These are phyloP conservation scores for Ostrea edulis DNA, from an alignment of 1,140 invertebrate genomes.

Conservation along the genomic window DNA sequence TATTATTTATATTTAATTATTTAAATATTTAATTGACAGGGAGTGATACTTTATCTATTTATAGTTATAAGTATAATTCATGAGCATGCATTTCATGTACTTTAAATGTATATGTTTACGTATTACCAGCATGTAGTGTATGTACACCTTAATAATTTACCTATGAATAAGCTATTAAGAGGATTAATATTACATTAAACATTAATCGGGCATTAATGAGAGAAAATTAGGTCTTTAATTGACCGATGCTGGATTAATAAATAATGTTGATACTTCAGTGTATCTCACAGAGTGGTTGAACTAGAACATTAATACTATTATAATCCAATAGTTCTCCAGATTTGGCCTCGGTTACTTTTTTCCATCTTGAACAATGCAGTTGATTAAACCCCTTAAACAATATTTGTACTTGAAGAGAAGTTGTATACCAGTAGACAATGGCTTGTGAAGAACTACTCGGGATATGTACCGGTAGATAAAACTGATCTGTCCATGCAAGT, in stretches of 20 bases:
- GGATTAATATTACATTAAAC: not conserved
- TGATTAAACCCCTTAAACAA: conserved; percentile 32
- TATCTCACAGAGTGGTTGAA: not conserved
- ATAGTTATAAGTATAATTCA: not conserved
- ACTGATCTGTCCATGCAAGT: conserved; percentile 35
- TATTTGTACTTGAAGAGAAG: conserved; percentile 32
- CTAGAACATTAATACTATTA: not conserved
- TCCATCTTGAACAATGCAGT: not conserved
- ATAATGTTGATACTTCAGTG: not conserved
- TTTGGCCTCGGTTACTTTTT: conserved; percentile 20
- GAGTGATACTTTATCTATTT: not conserved
- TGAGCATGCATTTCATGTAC: not conserved
- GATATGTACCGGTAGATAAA: conserved; percentile 2
- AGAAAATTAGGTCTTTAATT: not conserved
- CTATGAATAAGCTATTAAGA: not conserved
- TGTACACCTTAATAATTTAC: not conserved
- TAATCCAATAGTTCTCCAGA: not conserved
- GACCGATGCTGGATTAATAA: not conserved
- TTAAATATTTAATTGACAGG: too few species aligned
- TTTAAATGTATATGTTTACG: not conserved
- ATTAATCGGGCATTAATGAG: conserved; percentile 10
- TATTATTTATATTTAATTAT: too few species aligned
- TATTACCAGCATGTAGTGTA: not conserved
- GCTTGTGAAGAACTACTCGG: not conserved
- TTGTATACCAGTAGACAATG: not conserved